Conservation (phyloP, 2,797 vertebrate genomes). For the Vultur gryphus region DNA sequence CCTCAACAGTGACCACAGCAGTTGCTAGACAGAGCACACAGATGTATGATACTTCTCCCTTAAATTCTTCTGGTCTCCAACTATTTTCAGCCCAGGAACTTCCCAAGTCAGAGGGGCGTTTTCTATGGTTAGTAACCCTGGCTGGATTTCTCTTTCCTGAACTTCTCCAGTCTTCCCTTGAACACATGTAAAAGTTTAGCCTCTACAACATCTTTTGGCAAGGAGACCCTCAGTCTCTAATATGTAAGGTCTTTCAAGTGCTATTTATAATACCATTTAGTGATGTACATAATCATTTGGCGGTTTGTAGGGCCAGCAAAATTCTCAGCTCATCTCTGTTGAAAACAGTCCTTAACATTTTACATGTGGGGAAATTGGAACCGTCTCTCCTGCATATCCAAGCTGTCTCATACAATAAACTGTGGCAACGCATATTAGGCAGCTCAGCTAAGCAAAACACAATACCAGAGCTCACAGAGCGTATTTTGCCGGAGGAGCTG, state of each 20-base stretch:
- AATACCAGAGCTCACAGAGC: rapidly evolving
- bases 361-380: background rate
- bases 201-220: background rate
- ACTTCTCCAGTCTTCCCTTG: background rate
- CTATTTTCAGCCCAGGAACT: background rate
- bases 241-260: background rate
- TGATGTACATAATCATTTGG: background rate
- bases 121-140: background rate
- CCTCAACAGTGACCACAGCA: background rate
- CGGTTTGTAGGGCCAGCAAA: background rate
- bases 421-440: rapidly evolving
- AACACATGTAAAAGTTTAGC: background rate
- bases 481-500: background rate
- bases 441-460: background rate
- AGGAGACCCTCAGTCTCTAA: background rate
- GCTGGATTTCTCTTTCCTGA: background rate
- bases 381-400: background rate
- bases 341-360: background rate
- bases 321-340: background rate
- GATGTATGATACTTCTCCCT: background rate
- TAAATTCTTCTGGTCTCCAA: background rate
- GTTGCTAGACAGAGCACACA: background rate
- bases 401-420: background rate
- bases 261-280: background rate
- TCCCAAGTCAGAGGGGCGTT: background rate